phyloP scores from a whole-genome alignment of 2,113 vertebrate genomes.

The Podarcis raffonei region DNA sequence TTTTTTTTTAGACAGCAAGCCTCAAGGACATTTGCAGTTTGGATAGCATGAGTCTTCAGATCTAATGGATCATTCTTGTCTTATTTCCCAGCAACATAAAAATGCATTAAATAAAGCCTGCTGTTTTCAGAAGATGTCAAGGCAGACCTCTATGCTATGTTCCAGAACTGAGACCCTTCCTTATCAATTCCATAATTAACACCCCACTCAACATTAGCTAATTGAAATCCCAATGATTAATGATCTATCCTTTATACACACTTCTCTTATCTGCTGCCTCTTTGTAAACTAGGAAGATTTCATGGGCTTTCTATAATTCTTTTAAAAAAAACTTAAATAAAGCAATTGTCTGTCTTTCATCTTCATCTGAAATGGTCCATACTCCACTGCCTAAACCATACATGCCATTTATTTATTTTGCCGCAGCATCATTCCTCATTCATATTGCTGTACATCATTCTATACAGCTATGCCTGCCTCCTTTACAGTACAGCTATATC shows the following conservation, averaged over 20 bases:
- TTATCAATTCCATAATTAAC: slow-evolving; percentile 75
- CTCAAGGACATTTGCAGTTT: slow-evolving; percentile 62
- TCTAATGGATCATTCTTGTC: slow-evolving; percentile 68
- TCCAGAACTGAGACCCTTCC: slow-evolving; percentile 60
- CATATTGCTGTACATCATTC: slow-evolving; percentile 64
- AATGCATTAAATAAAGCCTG: slow-evolving; percentile 52
- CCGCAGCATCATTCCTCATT: slow-evolving; percentile 54
- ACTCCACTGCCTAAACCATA: slow-evolving; percentile 57
- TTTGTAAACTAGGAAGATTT: slow-evolving; percentile 60
- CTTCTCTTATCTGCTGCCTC: slow-evolving; percentile 67
- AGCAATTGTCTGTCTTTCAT: slow-evolving; percentile 72
- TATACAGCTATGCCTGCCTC: slow-evolving; percentile 44
- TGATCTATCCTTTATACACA: slow-evolving; percentile 61
- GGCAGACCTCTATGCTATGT: slow-evolving; percentile 44
- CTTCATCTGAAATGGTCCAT: slow-evolving; percentile 64
- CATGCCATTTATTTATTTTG: slow-evolving; percentile 76
- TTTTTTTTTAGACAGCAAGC: slow-evolving; percentile 21
- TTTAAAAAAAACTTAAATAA: neutral
- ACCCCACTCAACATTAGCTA: slow-evolving; percentile 71
- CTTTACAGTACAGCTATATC: slow-evolving; percentile 68
- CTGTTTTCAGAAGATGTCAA: slow-evolving; percentile 50
- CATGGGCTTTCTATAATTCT: slow-evolving; percentile 60
- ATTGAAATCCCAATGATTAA: slow-evolving; percentile 76
- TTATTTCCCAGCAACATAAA: slow-evolving; percentile 64
- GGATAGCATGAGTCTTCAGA: slow-evolving; percentile 48